Percentiles rank a stretch among this genome's conserved stretches.
Conservation (phyloP, 2,113 vertebrate species). For the Macrotis lagotis region DNA sequence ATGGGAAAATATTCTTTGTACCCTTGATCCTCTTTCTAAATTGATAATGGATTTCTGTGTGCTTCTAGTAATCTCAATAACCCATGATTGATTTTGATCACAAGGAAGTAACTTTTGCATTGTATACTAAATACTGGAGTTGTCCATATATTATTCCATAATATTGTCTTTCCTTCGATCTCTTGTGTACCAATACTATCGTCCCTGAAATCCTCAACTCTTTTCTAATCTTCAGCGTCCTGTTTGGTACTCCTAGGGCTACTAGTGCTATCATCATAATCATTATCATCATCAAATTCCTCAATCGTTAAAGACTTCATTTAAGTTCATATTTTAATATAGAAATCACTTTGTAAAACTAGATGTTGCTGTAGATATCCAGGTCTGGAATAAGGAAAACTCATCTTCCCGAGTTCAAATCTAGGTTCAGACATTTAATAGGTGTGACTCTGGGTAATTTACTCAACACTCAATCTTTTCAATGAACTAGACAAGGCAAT, state of each 20-base stretch:
- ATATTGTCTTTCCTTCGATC: background rate
- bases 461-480: background rate
- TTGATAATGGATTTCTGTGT: background rate
- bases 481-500: background rate
- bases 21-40: background rate
- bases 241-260: background rate
- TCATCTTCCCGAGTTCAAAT: background rate
- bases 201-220: background rate
- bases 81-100: background rate
- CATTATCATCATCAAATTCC: background rate
- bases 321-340: background rate
- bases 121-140: background rate
- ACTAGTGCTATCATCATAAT: background rate
- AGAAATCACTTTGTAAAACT: constrained; percentile 6
- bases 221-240: background rate
- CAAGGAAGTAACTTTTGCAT: constrained; percentile 24
- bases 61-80: constrained; percentile 16
- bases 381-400: background rate
- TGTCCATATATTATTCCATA: background rate
- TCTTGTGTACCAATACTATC: background rate
- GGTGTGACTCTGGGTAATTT: background rate
- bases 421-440: background rate
- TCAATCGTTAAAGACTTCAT: constrained; percentile 20
- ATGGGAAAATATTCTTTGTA: background rate
- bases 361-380: background rate